Evolutionary conservation across 53 echinoderm and acorn worm species (phyloP).

Genomic region (Hippasteria phrygiana): DNA sequence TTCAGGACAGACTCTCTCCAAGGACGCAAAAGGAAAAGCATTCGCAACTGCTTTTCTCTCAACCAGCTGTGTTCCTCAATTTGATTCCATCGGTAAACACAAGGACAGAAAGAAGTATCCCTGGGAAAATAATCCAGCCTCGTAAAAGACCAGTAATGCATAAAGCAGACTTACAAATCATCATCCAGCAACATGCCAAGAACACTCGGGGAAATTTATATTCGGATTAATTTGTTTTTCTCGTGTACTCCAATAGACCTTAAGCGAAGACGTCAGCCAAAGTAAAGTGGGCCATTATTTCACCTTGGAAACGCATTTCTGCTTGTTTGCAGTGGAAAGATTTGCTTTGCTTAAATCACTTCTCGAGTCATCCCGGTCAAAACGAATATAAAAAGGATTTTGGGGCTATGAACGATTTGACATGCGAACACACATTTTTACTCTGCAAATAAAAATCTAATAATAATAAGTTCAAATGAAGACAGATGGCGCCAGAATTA

Average conservation of each 20-base stretch:
- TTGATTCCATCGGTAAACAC: background rate
- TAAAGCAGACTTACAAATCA: background rate
- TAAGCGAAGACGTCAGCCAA: background rate
- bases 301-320: background rate
- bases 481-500: background rate
- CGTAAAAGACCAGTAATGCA: background rate
- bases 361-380: background rate
- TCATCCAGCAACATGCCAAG: background rate
- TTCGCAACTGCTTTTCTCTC: background rate
- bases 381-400: background rate
- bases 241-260: background rate
- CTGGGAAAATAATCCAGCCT: background rate
- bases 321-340: background rate
- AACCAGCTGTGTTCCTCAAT: background rate
- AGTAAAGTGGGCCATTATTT: background rate
- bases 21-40: background rate
- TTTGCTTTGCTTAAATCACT: conserved; percentile 4
- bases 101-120: background rate
- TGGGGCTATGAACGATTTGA: background rate
- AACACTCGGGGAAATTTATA: background rate
- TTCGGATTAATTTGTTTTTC: conserved; percentile 22
- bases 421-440: conserved; percentile 4
- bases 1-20: no score
- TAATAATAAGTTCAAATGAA: background rate
- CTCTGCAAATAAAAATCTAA: conserved; percentile 9